These are phyloP conservation scores for Hemicordylus capensis DNA, from an alignment of 2,113 vertebrate species.

Conservation along the genomic window DNA sequence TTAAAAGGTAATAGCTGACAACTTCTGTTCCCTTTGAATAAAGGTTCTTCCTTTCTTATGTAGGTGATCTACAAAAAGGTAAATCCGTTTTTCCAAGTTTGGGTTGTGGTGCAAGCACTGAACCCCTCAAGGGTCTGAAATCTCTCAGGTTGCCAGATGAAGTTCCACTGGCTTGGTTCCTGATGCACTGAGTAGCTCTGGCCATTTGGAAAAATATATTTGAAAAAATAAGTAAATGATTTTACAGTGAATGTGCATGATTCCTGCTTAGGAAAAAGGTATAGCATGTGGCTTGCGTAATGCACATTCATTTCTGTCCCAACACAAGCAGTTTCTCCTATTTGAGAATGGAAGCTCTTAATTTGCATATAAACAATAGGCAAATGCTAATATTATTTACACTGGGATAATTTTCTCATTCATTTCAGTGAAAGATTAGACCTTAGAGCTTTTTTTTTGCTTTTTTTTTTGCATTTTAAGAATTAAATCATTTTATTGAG, in stretches of 20 bases:
- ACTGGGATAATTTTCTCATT: slow-evolving; percentile 43
- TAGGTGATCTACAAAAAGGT: background rate
- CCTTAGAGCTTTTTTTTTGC: background rate
- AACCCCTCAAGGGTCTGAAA: background rate
- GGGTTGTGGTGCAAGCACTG: background rate
- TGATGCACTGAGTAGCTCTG: background rate
- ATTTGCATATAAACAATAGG: slow-evolving; percentile 43
- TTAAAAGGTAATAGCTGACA: background rate
- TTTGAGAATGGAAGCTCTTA: slow-evolving; percentile 24
- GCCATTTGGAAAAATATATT: background rate
- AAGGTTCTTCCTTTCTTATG: background rate
- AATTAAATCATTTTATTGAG: slow-evolving; percentile 26
- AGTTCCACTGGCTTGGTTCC: background rate
- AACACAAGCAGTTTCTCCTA: background rate
- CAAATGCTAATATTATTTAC: slow-evolving; percentile 19
- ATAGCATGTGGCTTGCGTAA: slow-evolving; percentile 23
- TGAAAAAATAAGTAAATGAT: slow-evolving; percentile 1
- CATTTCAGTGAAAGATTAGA: background rate
- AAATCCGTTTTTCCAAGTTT: background rate
- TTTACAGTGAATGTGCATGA: background rate
- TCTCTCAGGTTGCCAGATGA: background rate
- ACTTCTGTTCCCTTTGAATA: background rate
- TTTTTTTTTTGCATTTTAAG: background rate
- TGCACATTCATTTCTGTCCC: background rate
- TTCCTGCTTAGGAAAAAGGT: background rate